phyloP scores from a whole-genome alignment of 2,888 invertebrate species.

The Cantharis nigra region DNA sequence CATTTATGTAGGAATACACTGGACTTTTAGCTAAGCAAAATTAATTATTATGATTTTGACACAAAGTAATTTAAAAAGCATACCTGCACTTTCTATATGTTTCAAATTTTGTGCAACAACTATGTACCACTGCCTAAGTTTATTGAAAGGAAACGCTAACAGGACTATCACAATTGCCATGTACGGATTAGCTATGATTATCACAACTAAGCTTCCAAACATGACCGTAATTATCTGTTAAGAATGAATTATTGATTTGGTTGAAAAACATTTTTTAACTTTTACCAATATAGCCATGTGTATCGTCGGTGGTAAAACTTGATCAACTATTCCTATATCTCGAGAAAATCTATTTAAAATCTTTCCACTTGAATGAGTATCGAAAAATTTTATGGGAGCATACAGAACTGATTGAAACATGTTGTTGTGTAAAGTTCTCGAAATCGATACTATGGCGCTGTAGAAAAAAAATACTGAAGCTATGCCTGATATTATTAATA shows the following conservation, averaged over 20 bases:
- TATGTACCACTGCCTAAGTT: conserved; percentile 68
- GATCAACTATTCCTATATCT: conserved; percentile 80
- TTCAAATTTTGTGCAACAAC: conserved; percentile 73
- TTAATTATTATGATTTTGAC: neutral
- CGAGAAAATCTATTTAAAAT: conserved; percentile 83
- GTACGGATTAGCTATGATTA: conserved; percentile 60
- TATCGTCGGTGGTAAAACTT: conserved; percentile 62
- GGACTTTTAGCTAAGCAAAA: conserved; percentile 74
- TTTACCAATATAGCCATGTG: neutral
- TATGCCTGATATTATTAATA: conserved; percentile 62
- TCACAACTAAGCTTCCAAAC: conserved; percentile 60
- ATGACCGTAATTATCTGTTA: conserved; percentile 54
- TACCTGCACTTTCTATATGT: conserved; percentile 68
- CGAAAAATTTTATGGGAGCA: conserved; percentile 74
- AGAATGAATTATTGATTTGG: conserved; percentile 35
- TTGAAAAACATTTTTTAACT: neutral
- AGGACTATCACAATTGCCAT: conserved; percentile 58
- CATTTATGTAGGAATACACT: conserved; percentile 79
- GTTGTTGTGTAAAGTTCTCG: conserved; percentile 68
- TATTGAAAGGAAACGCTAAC: conserved; percentile 64
- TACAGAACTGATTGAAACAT: conserved; percentile 67
- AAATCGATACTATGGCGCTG: conserved; percentile 65
- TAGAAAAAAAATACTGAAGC: conserved; percentile 68
- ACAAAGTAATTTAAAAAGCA: neutral
- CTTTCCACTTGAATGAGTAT: conserved; percentile 79